Percentiles rank a stretch among this genome's conserved stretches.
These are phyloP conservation scores for Myocastor coypus DNA, from an alignment of 2,113 vertebrate genomes.

Conservation along the genomic window DNA sequence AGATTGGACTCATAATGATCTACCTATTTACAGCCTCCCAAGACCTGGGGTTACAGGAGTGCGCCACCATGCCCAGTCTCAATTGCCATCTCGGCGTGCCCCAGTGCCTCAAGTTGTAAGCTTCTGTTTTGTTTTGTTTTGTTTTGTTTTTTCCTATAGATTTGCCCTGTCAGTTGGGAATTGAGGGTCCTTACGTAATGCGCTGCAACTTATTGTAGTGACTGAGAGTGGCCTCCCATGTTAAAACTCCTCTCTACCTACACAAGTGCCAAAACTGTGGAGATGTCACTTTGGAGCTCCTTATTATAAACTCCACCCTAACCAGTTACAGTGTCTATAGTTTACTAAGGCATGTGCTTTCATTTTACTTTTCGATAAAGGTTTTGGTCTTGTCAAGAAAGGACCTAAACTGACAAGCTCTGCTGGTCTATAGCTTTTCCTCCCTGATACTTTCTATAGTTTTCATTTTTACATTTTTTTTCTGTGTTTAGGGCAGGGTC, in stretches of 20 bases:
- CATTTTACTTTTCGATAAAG: not conserved
- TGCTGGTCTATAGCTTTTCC: not conserved
- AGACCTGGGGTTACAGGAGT: too few relatives aligned
- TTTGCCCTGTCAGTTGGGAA: not conserved
- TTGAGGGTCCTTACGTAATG: not conserved
- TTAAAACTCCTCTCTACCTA: not conserved
- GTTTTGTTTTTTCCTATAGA: not conserved
- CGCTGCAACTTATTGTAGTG: accelerated
- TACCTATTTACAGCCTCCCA: too few relatives aligned
- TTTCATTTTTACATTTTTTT: not conserved
- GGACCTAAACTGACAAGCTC: not conserved
- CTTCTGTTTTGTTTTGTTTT: not conserved
- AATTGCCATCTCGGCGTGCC: too few relatives aligned
- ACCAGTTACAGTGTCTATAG: not conserved
- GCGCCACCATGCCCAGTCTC: too few relatives aligned
- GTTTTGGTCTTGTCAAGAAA: not conserved
- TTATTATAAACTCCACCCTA: not conserved
- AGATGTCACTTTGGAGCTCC: not conserved
- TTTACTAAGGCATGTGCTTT: not conserved
- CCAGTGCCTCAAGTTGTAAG: too few relatives aligned
- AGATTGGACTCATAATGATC: too few relatives aligned
- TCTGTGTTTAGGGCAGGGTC: too few relatives aligned
- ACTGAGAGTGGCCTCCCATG: not conserved
- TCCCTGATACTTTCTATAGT: not conserved
- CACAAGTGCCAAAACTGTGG: not conserved